These are phyloP conservation scores for Neopipo cinnamomea DNA, from an alignment of 2,113 vertebrate species.

Conservation along the genomic window DNA sequence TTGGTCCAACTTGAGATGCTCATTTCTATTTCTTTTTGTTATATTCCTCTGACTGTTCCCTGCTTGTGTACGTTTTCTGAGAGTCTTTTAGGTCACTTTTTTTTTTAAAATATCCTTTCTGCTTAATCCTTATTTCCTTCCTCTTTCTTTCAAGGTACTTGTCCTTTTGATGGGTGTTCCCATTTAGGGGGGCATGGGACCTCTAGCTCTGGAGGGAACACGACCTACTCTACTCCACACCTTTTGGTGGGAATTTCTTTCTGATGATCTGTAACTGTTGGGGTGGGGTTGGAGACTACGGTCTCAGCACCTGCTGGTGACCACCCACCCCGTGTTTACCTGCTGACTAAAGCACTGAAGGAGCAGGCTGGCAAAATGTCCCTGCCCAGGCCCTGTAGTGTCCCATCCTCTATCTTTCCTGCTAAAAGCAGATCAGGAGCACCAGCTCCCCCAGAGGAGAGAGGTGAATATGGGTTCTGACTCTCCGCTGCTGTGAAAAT, in stretches of 20 bases:
- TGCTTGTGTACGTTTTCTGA: neutral
- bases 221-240: neutral
- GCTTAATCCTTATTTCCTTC: neutral
- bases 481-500: neutral
- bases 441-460: neutral
- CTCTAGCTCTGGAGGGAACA: neutral
- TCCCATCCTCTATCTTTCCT: neutral
- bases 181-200: neutral
- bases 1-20: neutral
- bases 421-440: neutral
- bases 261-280: neutral
- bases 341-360: neutral
- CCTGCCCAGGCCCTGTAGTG: neutral
- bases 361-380: neutral
- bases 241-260: neutral
- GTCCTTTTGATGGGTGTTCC: neutral
- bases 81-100: neutral
- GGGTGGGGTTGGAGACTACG: neutral
- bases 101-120: neutral
- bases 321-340: neutral
- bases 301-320: neutral
- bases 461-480: neutral
- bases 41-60: neutral
- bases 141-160: neutral
- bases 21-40: neutral